Conservation (phyloP, 2,797 vertebrate genomes). For the Syngnathus acus region DNA sequence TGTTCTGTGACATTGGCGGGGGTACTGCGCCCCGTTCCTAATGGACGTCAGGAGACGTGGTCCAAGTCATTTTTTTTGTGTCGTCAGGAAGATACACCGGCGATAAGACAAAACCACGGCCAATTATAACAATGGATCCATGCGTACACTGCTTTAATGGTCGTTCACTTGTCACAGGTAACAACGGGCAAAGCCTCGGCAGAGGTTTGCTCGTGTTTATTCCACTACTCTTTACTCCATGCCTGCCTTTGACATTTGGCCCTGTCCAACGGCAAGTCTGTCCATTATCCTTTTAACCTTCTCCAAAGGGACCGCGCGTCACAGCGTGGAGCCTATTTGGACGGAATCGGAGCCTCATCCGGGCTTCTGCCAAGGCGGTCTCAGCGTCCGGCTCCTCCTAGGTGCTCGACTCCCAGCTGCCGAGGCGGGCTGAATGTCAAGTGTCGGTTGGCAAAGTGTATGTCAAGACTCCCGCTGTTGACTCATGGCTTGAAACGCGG, state of each 20-base stretch:
- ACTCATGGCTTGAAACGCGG: constrained; percentile 16
- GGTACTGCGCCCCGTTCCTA: constrained; percentile 21
- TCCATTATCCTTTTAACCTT: constrained; percentile 3
- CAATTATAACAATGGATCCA: too few species aligned
- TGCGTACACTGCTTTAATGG: not conserved
- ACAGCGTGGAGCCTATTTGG: not conserved
- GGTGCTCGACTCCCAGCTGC: constrained; percentile 19
- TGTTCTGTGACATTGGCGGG: constrained; percentile 55
- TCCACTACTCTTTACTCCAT: constrained; percentile 14
- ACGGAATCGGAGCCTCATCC: not conserved
- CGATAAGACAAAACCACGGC: too few species aligned
- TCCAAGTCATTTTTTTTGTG: constrained; percentile 16
- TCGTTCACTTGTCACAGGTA: not conserved
- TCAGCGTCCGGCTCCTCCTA: not conserved
- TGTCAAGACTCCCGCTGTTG: constrained; percentile 27
- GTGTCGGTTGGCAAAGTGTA: constrained; percentile 21
- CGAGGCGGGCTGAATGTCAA: constrained; percentile 24
- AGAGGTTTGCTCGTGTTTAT: constrained; percentile 27
- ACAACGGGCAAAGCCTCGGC: constrained; percentile 4
- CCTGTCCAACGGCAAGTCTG: constrained; percentile 4
- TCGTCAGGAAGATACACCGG: constrained; percentile 1
- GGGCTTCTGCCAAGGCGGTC: constrained; percentile 1
- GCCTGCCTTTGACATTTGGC: constrained; percentile 26
- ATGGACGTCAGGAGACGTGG: constrained; percentile 30
- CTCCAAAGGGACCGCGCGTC: not conserved